These are phyloP conservation scores for Oryzias melastigma DNA, from an alignment of 2,113 vertebrate species.

Conservation along the genomic window DNA sequence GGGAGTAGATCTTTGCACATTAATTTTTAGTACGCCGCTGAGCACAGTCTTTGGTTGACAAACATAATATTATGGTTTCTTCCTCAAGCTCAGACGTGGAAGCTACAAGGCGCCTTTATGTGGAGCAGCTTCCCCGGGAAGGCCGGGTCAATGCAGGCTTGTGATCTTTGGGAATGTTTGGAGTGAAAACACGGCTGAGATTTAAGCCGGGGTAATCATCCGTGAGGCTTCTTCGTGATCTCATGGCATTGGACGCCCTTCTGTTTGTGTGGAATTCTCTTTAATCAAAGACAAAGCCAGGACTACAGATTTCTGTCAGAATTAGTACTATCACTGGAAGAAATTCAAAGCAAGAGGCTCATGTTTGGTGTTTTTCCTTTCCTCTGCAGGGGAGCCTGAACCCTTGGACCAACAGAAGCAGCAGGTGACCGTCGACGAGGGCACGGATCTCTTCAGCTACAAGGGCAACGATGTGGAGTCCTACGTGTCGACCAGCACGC, in stretches of 20 bases:
- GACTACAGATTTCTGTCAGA: background rate
- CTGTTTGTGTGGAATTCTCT: constrained; percentile 38
- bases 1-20: constrained; percentile 63
- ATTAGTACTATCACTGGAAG: background rate
- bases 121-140: constrained; percentile 45
- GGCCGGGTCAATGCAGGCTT: constrained; percentile 62
- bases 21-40: constrained; percentile 58
- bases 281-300: constrained; percentile 23
- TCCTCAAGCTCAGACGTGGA: constrained; percentile 34
- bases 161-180: constrained; percentile 73
- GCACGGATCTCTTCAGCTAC: constrained; percentile 90
- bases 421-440: constrained; percentile 83
- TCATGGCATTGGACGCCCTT: constrained; percentile 44
- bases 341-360: constrained; percentile 14
- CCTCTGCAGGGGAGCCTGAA: constrained; percentile 86
- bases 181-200: constrained; percentile 70
- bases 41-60: constrained; percentile 65
- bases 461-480: constrained; percentile 96
- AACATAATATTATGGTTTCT: constrained; percentile 79
- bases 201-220: constrained; percentile 53
- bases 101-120: constrained; percentile 71
- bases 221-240: constrained; percentile 44
- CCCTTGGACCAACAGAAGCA: constrained; percentile 92
- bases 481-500: constrained; percentile 87
- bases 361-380: constrained; percentile 25